Evolutionary conservation across 2,797 vertebrate genomes (phyloP).

Genomic region (Paramormyrops hopkinsi): DNA sequence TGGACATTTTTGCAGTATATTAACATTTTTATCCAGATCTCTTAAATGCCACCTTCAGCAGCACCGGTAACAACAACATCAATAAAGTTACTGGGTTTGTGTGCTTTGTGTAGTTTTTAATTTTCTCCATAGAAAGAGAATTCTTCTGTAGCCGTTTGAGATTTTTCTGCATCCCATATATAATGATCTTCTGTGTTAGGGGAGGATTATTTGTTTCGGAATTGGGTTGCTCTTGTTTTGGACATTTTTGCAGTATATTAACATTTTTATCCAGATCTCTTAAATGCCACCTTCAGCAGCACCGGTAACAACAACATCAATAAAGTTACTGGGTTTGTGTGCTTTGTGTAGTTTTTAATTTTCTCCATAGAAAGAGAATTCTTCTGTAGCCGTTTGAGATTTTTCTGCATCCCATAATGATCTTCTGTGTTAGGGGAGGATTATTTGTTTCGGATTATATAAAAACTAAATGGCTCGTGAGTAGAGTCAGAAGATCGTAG

Average conservation of each 20-base stretch:
- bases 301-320: background rate
- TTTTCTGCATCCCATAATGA: background rate
- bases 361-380: background rate
- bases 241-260: background rate
- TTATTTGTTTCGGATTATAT: background rate
- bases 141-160: background rate
- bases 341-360: background rate
- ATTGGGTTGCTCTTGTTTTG: background rate
- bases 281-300: background rate
- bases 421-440: background rate
- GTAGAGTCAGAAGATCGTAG: background rate
- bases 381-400: background rate
- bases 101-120: background rate
- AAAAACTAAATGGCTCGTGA: background rate
- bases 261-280: background rate
- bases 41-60: background rate
- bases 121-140: background rate
- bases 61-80: background rate
- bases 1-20: background rate
- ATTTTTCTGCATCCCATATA: background rate
- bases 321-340: background rate
- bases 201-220: background rate
- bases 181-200: background rate
- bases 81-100: background rate
- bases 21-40: background rate